A percentile compares a stretch with the other conserved stretches of the same genome.
Conservation (phyloP, 2,113 vertebrate genomes). For the Micromys minutus region DNA sequence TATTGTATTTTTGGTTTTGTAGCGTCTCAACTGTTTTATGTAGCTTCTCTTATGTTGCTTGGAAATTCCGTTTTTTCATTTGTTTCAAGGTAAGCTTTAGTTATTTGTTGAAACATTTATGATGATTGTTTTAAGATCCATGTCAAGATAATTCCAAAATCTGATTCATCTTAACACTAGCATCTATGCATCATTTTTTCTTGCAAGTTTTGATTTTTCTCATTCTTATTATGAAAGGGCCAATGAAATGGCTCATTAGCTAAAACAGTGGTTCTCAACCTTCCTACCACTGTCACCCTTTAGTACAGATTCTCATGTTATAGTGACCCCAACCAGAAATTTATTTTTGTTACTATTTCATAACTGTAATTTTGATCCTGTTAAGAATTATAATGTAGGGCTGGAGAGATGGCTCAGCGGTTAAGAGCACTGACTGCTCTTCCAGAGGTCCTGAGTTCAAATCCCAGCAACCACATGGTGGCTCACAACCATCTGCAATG, state of each 20-base stretch:
- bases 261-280: background rate
- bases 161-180: conserved; percentile 4
- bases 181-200: conserved; percentile 5
- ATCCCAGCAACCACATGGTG: too few species aligned
- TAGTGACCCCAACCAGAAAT: background rate
- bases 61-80: conserved; percentile 25
- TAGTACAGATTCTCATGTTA: background rate
- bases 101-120: background rate
- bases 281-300: background rate
- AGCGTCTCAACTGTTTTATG: background rate
- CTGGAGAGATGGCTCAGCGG: too few species aligned
- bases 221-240: background rate
- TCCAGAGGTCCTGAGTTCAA: too few species aligned
- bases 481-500: too few species aligned
- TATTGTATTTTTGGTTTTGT: background rate
- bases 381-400: background rate
- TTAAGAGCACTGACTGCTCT: too few species aligned
- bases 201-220: background rate
- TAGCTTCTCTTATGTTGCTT: background rate
- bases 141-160: conserved; percentile 12
- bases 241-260: background rate
- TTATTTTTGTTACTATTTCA: background rate
- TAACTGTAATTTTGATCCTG: background rate
- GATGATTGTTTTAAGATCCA: background rate
- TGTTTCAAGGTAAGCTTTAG: conserved; percentile 37